Base-by-base conservation (phyloP, 1,140 invertebrate genomes). In the Stenopsyche tienmushanensis region DNA sequence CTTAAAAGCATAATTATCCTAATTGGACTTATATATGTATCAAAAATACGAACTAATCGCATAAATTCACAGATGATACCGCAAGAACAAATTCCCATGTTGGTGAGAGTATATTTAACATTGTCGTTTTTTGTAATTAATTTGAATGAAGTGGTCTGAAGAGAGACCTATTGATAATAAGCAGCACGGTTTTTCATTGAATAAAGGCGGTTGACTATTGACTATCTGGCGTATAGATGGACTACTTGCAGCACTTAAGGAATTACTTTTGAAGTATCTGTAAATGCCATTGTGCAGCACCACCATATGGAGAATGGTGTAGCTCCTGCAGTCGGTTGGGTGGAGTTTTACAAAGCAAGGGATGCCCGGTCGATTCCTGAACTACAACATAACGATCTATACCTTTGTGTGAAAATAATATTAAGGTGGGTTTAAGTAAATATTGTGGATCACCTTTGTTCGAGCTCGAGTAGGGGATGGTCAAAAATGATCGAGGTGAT, bases 201-300 rank as follows among this genome's bases (percentile, higher is more conserved):
- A 57, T 34, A 25, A 47, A 18, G 2, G 1, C 53, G 53, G 21
- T 57, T 57, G 34, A 57, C 53, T 57, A 57, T 57, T 41, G 25
- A 41, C 26, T 41, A 57, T 57, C 44, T 47, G 44, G 10, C 17
- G 44, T 47, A 47, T 18, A 47, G 5, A 47, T 20, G 8, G 3
- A 47, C 7, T 47, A 47, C 8, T 47, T 47, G 44, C 44, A 47
- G 10, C 44, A 57, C 53, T 57, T 57, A 57, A 57, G 53, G 53
- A 57, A 57, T 57, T 57, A 57, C 53, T 39, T 57, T 57, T 57
- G 53, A 57, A 57, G 53, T 57, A 25, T 42, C 53, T 25, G 18
- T 18, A 47, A 47, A 47, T 20, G 44, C 44, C 44, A 47, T 47
- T 47, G 44, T 47, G 44, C 18, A 47, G 44, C 18, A 15, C 44